Evolutionary conservation across 2,113 vertebrate genomes (phyloP).

Genomic region (Zonotrichia leucophrys): DNA sequence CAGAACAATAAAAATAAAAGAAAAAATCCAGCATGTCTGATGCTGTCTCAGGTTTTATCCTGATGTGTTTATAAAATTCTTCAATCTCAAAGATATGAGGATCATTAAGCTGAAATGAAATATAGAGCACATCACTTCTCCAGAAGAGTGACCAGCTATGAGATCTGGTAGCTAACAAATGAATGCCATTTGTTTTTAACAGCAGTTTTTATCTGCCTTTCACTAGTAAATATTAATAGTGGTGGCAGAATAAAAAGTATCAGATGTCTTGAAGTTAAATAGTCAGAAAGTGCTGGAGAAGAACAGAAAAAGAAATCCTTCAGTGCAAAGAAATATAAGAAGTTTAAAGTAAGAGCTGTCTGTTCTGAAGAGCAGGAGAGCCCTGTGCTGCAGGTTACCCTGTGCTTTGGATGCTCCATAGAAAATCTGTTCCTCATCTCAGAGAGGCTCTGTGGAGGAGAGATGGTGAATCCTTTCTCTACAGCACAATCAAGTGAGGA

Average conservation of each 20-base stretch:
- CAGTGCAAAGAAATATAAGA: neutral
- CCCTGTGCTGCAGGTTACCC: neutral
- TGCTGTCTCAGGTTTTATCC: neutral
- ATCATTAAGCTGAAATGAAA: conserved; percentile 38
- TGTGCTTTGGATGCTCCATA: neutral
- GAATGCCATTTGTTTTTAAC: conserved; percentile 51
- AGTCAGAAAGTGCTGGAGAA: neutral
- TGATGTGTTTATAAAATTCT: conserved; percentile 42
- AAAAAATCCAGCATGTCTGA: neutral
- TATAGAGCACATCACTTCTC: neutral
- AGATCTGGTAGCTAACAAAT: conserved; percentile 20
- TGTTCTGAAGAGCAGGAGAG: neutral
- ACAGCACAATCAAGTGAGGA: neutral
- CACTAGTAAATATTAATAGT: conserved; percentile 47
- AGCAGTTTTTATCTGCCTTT: conserved; percentile 45
- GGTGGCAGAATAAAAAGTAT: conserved; percentile 22
- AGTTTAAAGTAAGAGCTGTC: conserved; percentile 6
- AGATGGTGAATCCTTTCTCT: neutral
- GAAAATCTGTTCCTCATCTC: neutral
- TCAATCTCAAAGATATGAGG: neutral
- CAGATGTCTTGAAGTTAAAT: neutral
- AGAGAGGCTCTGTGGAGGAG: neutral
- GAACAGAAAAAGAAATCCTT: neutral
- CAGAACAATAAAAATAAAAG: conserved; percentile 25
- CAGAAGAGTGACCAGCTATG: conserved; percentile 28